These are phyloP conservation scores for Actinia equina DNA, from an alignment of 64 coral and sea anemone genomes.

Conservation along the genomic window DNA sequence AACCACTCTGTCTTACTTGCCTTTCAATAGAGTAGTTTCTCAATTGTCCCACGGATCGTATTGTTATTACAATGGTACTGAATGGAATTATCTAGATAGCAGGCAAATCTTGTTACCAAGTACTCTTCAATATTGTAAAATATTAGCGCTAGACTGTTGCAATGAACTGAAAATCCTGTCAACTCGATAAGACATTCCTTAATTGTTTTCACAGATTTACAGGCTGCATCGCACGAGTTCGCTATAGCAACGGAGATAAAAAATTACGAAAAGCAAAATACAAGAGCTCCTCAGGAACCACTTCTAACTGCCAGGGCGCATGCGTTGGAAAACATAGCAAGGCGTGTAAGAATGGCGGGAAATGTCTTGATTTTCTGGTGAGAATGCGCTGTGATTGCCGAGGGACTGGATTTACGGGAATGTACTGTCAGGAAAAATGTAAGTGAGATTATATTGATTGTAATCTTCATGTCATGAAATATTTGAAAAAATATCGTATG, in stretches of 20 bases:
- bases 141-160: no score
- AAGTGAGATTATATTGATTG: background rate
- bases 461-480: background rate
- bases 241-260: slow-evolving; percentile 21
- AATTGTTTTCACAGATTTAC: slow-evolving; percentile 39
- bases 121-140: no score
- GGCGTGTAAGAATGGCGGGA: slow-evolving; percentile 59
- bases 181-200: background rate
- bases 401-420: slow-evolving; percentile 60
- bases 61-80: no score
- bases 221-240: slow-evolving; percentile 66
- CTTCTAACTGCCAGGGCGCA: slow-evolving; percentile 32
- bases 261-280: slow-evolving; percentile 22
- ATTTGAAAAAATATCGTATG: background rate
- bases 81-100: no score
- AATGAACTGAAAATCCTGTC: no score
- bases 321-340: slow-evolving; percentile 28
- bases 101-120: no score
- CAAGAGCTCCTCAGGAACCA: background rate
- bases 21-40: no score
- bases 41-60: no score
- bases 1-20: no score
- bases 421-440: slow-evolving; percentile 36
- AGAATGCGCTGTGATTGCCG: slow-evolving; percentile 58
- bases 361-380: slow-evolving; percentile 62